A percentile compares a stretch with the other conserved stretches of the same genome.
These are phyloP conservation scores for Apteryx mantelli DNA, from an alignment of 2,113 vertebrate species.

Conservation along the genomic window DNA sequence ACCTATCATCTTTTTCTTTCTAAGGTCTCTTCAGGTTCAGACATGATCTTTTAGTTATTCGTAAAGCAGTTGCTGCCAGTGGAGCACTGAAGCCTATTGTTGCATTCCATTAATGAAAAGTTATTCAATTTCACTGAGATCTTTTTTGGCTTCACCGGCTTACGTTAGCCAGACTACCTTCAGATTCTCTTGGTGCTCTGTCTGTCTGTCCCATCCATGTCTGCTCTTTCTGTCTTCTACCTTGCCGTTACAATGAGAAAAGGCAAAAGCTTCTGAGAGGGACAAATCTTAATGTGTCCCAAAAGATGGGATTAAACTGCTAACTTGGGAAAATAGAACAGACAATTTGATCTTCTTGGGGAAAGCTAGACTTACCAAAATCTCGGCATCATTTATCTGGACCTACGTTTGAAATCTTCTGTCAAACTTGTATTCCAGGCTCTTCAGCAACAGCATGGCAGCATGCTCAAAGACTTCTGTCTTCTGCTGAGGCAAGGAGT, in stretches of 20 bases:
- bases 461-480: background rate
- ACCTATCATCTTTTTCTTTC: background rate
- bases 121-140: background rate
- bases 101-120: background rate
- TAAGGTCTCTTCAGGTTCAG: background rate
- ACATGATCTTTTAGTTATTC: background rate
- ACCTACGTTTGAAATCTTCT: background rate
- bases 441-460: background rate
- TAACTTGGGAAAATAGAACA: background rate
- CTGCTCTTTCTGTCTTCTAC: background rate
- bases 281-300: background rate
- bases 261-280: background rate
- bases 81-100: background rate
- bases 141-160: background rate
- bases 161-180: background rate
- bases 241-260: background rate
- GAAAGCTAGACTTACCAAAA: background rate
- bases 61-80: background rate
- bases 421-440: background rate
- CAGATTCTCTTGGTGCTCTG: background rate
- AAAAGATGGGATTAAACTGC: background rate
- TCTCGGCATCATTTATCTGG: rapidly evolving
- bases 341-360: background rate
- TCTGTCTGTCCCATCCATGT: background rate
- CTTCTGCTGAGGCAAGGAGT: background rate